These are phyloP conservation scores for Camponotus floridanus DNA, from an alignment of 1,140 invertebrate species.

Conservation along the genomic window DNA sequence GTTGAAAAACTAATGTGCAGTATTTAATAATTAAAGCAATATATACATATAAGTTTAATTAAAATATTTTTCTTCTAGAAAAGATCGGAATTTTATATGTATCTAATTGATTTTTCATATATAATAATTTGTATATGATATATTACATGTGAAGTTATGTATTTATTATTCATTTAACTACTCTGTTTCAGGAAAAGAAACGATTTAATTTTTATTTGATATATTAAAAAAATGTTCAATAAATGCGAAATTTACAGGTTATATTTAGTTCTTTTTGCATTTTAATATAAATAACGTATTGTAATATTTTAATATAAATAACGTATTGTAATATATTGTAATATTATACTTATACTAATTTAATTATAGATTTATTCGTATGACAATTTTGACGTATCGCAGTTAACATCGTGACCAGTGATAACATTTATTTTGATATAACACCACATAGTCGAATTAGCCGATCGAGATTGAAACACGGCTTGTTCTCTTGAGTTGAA, in stretches of 20 bases:
- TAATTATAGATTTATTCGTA: background rate
- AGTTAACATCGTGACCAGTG: background rate
- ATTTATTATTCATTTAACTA: background rate
- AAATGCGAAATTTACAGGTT: background rate
- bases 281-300: background rate
- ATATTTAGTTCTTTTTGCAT: background rate
- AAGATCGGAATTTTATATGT: background rate
- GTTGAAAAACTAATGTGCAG: no score
- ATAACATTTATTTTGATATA: background rate
- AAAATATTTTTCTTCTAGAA: background rate
- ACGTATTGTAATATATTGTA: background rate
- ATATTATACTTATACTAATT: no score
- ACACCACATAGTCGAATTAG: background rate
- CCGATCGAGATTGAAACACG: background rate
- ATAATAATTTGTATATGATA: background rate
- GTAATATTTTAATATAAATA: background rate
- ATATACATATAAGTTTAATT: background rate
- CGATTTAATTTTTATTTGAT: background rate
- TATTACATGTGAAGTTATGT: background rate
- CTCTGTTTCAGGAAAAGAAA: background rate
- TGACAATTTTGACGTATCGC: background rate
- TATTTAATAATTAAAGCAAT: no score
- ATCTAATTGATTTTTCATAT: background rate
- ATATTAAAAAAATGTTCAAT: background rate
- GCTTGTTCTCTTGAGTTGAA: constrained; percentile 52